phyloP scores from a whole-genome alignment of 2,113 vertebrate genomes.

The Chaetops frenatus region DNA sequence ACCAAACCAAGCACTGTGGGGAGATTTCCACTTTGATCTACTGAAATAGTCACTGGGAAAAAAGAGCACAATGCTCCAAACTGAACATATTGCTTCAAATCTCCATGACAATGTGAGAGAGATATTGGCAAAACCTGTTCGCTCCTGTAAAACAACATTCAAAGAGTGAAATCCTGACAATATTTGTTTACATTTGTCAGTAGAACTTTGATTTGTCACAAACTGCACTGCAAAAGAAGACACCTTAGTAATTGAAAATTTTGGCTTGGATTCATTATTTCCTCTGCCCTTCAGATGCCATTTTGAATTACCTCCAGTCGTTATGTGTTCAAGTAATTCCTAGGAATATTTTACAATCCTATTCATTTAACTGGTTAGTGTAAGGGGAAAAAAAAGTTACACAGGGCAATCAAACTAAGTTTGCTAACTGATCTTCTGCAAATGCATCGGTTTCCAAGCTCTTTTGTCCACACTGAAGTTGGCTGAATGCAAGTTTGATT shows the following conservation, averaged over 20 bases:
- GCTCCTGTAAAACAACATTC: neutral
- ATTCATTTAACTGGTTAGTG: neutral
- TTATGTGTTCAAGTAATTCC: neutral
- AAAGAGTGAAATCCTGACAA: neutral
- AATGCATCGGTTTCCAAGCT: neutral
- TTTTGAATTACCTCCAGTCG: neutral
- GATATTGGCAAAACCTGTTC: neutral
- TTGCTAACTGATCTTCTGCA: neutral
- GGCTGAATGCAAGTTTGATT: neutral
- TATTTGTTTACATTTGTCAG: neutral
- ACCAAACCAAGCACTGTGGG: neutral
- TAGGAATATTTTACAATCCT: neutral
- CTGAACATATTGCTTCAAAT: neutral
- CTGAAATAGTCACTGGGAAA: neutral
- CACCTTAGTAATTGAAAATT: neutral
- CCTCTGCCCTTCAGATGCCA: neutral
- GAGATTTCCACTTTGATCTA: slow-evolving; percentile 18
- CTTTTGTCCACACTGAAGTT: neutral
- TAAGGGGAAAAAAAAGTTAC: neutral
- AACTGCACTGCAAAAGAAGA: neutral
- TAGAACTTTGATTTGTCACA: neutral
- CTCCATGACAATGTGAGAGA: neutral
- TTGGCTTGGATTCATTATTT: neutral
- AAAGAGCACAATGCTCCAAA: neutral
- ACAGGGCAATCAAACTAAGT: neutral